Base-by-base conservation (phyloP, 2,113 vertebrate species). In the Myanophis thanlyinensis region DNA sequence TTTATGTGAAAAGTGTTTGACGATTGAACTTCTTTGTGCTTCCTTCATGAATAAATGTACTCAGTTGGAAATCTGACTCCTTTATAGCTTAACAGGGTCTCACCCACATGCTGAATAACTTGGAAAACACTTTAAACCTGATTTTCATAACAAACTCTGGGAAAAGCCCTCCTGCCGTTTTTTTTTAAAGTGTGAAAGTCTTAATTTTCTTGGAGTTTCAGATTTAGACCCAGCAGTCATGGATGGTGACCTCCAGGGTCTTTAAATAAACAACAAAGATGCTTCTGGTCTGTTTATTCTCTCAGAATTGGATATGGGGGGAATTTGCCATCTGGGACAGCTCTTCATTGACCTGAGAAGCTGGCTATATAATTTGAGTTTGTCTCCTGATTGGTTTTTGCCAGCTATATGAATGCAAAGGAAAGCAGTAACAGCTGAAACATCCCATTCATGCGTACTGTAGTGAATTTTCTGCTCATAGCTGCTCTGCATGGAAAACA, bases 401-500 rank as follows among this genome's bases (percentile, higher is more conserved):
- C 25, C 40, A 73, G 8, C 47, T 87, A 23, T 87, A 5, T 59
- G 73, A 54, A 89, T 35, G 12, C 30, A 30, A 56, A 85, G 44
- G 47, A 52, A 27, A 89, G 46, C 23, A 85, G 40, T 52, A 53
- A 89, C 54, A 52, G 4, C 67, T 89, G 87, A 92, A 92, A 51
- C 67, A 56, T 89, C 91, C 20, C 20, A 56, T 85, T 92, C 49
- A 54, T 47, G n/a, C 48, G 3, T 47, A 54, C 62, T 88, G 62
- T 40, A 84, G 27, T 30, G 22, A 47, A 25, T 40, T 25, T 40
- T 52, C 54, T 85, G 22, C 40, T 89, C 49, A 85, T 88, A 35
- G 53, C 88, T 51, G 53, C 88, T 85, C 15, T 89, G 2, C 46
- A 51, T 90, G 88, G 5, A 89, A 95, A 95, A 92, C 95, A 95